phyloP scores from a whole-genome alignment of 1,140 invertebrate species.

The Atta cephalotes region DNA sequence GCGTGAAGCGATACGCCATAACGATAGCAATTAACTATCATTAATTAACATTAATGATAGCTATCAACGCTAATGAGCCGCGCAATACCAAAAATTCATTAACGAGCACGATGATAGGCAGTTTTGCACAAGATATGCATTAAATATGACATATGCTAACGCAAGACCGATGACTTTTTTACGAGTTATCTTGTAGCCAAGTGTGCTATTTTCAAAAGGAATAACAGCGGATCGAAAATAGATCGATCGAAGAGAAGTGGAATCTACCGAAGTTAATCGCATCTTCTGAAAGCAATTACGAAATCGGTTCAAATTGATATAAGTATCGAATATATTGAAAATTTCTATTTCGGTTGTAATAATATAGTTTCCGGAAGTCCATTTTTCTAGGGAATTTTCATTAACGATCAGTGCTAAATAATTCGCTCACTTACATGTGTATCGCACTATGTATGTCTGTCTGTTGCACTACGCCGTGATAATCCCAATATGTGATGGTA shows the following conservation, averaged over 20 bases:
- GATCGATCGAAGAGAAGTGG: conserved; percentile 48
- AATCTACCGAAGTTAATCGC: neutral
- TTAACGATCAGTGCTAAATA: neutral
- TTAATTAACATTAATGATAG: conserved; percentile 8
- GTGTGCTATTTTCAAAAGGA: conserved; percentile 54
- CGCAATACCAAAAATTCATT: conserved; percentile 43
- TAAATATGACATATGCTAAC: conserved; percentile 31
- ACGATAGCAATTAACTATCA: conserved; percentile 37
- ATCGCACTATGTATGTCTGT: neutral
- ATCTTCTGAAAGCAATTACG: neutral
- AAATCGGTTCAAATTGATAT: neutral
- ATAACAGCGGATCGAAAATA: conserved; percentile 53
- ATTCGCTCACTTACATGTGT: conserved; percentile 14
- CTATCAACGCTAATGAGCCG: conserved; percentile 7
- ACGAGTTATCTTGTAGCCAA: conserved; percentile 31
- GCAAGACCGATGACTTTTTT: conserved; percentile 18
- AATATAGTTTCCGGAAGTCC: neutral
- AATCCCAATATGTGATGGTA: conserved; percentile 47
- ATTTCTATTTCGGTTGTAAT: neutral
- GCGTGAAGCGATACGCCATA: neutral
- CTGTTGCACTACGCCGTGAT: conserved; percentile 2
- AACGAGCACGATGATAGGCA: neutral
- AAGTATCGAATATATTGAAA: neutral
- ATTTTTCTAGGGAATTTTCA: neutral
- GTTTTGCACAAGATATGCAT: neutral